Percentiles rank a stretch among this genome's conserved stretches.
phyloP scores from a whole-genome alignment of 1,140 invertebrate genomes.

The Ceratitis capitata region DNA sequence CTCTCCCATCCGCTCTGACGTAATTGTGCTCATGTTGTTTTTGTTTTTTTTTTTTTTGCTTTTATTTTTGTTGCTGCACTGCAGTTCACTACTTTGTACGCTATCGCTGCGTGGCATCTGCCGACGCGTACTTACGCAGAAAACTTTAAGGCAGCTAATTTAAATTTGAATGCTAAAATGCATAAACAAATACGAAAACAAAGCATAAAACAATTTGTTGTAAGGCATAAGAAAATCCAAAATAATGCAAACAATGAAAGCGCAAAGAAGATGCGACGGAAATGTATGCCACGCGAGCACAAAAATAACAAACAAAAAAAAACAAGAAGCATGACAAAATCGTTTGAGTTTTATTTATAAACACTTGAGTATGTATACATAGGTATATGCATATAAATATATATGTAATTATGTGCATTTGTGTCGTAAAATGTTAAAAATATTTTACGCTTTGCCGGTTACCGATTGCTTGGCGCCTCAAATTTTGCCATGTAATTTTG shows the following conservation, averaged over 20 bases:
- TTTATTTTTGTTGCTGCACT: not conserved
- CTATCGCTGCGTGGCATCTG: not conserved
- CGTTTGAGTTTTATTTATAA: not conserved
- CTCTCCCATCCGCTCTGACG: not conserved
- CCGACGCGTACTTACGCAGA: not conserved
- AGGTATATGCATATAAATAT: not conserved
- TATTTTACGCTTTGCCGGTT: not conserved
- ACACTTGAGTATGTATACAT: too few relatives aligned
- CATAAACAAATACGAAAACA: slow-evolving; percentile 10
- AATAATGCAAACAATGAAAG: not conserved
- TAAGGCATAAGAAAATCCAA: not conserved
- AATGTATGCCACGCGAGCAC: not conserved
- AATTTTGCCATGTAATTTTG: not conserved
- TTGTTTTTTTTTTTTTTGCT: too few relatives aligned
- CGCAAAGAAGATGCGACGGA: not conserved
- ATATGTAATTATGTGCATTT: not conserved
- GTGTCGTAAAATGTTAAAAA: not conserved
- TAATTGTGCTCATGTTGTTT: too few relatives aligned
- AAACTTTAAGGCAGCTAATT: not conserved
- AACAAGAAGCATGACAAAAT: not conserved
- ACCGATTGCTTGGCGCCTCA: not conserved
- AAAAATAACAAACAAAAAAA: too few relatives aligned
- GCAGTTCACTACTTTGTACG: not conserved
- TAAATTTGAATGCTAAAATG: slow-evolving; percentile 30
- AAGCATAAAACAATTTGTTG: not conserved